phyloP scores from a whole-genome alignment of 2,888 invertebrate species.

The Coenonympha glycerion region DNA sequence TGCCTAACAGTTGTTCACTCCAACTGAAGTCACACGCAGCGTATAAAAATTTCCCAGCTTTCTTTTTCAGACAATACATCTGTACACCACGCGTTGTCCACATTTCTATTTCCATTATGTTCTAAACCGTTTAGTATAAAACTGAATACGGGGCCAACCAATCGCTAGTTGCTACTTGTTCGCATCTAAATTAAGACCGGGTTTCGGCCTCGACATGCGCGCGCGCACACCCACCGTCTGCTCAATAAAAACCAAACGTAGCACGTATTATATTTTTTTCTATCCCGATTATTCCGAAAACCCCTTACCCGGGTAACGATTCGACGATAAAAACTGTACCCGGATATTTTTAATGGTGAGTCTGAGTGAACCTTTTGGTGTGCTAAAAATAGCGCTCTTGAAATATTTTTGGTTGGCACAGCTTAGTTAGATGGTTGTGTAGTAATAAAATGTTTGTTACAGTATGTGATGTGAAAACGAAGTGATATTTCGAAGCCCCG shows the following conservation, averaged over 20 bases:
- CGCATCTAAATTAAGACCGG: constrained; percentile 71
- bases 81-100: constrained; percentile 37
- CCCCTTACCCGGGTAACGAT: constrained; percentile 20
- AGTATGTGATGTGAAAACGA: constrained; percentile 57
- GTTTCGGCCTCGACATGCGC: constrained; percentile 66
- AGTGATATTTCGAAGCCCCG: constrained; percentile 42
- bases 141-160: constrained; percentile 53
- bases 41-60: constrained; percentile 25
- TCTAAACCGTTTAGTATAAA: constrained; percentile 46
- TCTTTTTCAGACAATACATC: constrained; percentile 29
- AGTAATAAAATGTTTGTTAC: constrained; percentile 48
- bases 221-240: constrained; percentile 53
- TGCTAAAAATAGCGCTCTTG: constrained; percentile 39
- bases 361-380: constrained; percentile 19
- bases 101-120: constrained; percentile 32
- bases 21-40: constrained; percentile 5
- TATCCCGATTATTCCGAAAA: constrained; percentile 47
- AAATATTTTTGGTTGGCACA: constrained; percentile 31
- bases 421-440: constrained; percentile 21
- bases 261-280: constrained; percentile 68
- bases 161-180: constrained; percentile 53
- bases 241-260: constrained; percentile 67
- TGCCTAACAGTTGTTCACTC: too few species aligned
- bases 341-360: constrained; percentile 42
- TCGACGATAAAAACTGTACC: constrained; percentile 11